phyloP scores from a whole-genome alignment of 2,888 invertebrate species.

The Rhamnusium bicolor region DNA sequence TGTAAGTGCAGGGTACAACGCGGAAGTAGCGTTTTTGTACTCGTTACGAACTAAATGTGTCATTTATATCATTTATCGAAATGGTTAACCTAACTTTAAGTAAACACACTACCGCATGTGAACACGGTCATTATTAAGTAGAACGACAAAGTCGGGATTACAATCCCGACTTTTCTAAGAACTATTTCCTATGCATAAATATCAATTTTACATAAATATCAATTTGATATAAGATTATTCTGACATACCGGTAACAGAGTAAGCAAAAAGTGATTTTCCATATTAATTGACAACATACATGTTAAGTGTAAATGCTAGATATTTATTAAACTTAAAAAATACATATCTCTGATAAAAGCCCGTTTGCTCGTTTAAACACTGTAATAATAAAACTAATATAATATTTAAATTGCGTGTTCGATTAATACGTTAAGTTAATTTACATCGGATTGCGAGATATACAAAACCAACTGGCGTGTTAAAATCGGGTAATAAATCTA shows the following conservation, averaged over 20 bases:
- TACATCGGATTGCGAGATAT: conserved; percentile 30
- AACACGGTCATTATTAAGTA: too few species aligned
- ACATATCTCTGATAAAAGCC: not conserved
- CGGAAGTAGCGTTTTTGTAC: too few species aligned
- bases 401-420: conserved; percentile 52
- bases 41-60: too few species aligned
- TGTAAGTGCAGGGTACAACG: too few species aligned
- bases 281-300: conserved; percentile 3
- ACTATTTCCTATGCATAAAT: too few species aligned
- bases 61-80: too few species aligned
- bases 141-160: too few species aligned
- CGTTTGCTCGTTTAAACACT: not conserved
- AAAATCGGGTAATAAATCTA: not conserved
- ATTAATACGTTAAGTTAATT: conserved; percentile 54
- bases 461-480: not conserved
- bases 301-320: not conserved
- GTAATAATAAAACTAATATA: conserved; percentile 30
- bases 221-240: not conserved
- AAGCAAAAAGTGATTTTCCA: not conserved
- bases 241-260: not conserved
- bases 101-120: too few species aligned
- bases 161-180: too few species aligned
- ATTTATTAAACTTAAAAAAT: conserved; percentile 4
- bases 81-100: too few species aligned
- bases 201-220: not conserved